These are phyloP conservation scores for Scaptomyza tumidula DNA, from an alignment of 2,888 invertebrate species.

Conservation along the genomic window DNA sequence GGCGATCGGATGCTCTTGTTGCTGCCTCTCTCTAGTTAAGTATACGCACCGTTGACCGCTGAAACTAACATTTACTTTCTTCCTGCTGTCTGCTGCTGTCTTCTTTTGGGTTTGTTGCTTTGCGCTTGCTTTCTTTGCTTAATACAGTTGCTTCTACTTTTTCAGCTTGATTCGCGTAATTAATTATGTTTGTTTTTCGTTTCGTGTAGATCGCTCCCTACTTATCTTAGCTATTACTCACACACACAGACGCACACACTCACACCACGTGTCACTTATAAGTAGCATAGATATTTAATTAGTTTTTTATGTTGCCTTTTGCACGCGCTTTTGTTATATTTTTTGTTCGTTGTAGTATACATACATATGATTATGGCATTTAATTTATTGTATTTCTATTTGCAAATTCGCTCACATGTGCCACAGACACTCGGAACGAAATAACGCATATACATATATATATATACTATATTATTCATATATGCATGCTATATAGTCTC, in stretches of 20 bases:
- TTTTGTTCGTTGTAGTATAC: constrained; percentile 19
- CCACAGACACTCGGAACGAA: constrained; percentile 13
- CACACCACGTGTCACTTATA: constrained; percentile 8
- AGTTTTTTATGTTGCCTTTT: constrained; percentile 56
- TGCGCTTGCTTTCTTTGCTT: constrained; percentile 45
- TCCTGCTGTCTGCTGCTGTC: constrained; percentile 37
- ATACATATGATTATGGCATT: constrained; percentile 13
- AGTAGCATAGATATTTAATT: constrained; percentile 56
- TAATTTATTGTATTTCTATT: constrained; percentile 22
- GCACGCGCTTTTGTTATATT: constrained; percentile 52
- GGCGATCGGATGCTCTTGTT: constrained; percentile 18
- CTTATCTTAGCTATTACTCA: constrained; percentile 57
- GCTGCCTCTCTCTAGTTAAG: constrained; percentile 43
- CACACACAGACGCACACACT: constrained; percentile 34
- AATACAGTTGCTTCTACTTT: constrained; percentile 13
- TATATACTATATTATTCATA: constrained; percentile 9
- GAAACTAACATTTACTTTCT: constrained; percentile 15
- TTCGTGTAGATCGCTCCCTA: constrained; percentile 70
- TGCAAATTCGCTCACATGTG: constrained; percentile 48
- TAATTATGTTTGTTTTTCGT: constrained; percentile 49
- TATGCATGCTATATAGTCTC: constrained; percentile 4
- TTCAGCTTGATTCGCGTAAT: constrained; percentile 61
- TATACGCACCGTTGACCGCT: constrained; percentile 69
- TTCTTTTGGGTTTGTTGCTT: constrained; percentile 78
- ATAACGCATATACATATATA: constrained; percentile 11